Evolutionary conservation across 2,113 vertebrate species (phyloP).

Genomic region (Hyperoodon ampullatus): DNA sequence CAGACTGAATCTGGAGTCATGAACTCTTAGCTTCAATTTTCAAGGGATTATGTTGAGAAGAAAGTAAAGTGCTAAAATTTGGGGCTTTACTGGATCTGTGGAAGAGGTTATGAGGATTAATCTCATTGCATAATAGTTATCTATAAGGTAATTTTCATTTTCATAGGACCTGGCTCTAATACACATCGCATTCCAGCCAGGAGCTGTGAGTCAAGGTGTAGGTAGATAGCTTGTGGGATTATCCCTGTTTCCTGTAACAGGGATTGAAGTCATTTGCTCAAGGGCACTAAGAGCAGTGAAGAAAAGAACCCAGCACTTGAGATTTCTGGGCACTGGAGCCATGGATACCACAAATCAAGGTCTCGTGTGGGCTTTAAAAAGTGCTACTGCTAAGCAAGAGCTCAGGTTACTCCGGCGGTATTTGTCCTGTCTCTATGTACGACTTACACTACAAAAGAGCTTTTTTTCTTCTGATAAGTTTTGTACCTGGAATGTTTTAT

Average conservation of each 20-base stretch:
- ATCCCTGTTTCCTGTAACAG: background rate
- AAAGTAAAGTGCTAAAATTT: background rate
- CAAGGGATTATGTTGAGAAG: background rate
- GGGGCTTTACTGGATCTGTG: background rate
- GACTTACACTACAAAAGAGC: background rate
- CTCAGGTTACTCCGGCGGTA: background rate
- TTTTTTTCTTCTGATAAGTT: background rate
- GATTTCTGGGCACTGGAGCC: background rate
- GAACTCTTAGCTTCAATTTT: constrained; percentile 19
- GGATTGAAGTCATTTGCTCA: constrained; percentile 29
- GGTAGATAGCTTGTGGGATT: background rate
- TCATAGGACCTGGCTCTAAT: background rate
- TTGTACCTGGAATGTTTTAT: background rate
- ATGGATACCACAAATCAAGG: background rate
- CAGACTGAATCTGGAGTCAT: background rate
- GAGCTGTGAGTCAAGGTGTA: background rate
- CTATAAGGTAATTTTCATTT: constrained; percentile 1
- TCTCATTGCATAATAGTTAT: background rate
- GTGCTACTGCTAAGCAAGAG: background rate
- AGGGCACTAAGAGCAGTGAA: background rate
- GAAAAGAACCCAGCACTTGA: background rate
- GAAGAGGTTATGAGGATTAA: background rate
- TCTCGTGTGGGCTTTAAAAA: background rate
- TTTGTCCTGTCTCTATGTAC: background rate
- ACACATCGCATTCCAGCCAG: background rate